Evolutionary conservation across 1,140 invertebrate genomes (phyloP).

Genomic region (Drosophila obscura): DNA sequence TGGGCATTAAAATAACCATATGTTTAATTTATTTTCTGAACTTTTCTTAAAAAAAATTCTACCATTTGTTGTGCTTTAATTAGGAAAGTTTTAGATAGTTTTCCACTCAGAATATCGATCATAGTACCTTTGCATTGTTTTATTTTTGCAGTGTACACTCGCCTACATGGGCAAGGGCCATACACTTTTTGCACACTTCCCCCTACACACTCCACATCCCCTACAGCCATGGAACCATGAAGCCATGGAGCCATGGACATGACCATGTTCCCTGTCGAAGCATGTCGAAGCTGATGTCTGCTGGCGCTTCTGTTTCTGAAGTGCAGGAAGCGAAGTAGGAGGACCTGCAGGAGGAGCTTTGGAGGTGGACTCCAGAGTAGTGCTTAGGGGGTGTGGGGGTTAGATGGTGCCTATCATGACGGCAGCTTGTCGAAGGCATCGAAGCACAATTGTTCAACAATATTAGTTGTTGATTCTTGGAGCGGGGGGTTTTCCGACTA

Average conservation of each 20-base stretch:
- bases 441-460: constrained; percentile 59
- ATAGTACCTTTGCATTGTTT: too few species aligned
- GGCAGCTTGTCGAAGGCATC: constrained; percentile 62
- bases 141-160: constrained; percentile 8
- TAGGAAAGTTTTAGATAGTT: too few species aligned
- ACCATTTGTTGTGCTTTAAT: too few species aligned
- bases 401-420: constrained; percentile 45
- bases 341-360: too few species aligned
- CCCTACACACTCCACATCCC: too few species aligned
- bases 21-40: too few species aligned
- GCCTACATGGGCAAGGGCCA: constrained; percentile 20
- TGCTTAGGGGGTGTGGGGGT: neutral
- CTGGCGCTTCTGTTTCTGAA: too few species aligned
- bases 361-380: constrained; percentile 8
- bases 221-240: constrained; percentile 3
- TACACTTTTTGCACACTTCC: too few species aligned
- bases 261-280: constrained; percentile 21
- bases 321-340: too few species aligned
- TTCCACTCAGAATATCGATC: too few species aligned
- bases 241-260: constrained; percentile 7
- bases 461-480: constrained; percentile 53
- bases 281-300: neutral
- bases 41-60: too few species aligned
- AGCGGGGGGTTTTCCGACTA: neutral
- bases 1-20: too few species aligned